phyloP scores from a whole-genome alignment of 2,797 vertebrate genomes.

The Menidia menidia region DNA sequence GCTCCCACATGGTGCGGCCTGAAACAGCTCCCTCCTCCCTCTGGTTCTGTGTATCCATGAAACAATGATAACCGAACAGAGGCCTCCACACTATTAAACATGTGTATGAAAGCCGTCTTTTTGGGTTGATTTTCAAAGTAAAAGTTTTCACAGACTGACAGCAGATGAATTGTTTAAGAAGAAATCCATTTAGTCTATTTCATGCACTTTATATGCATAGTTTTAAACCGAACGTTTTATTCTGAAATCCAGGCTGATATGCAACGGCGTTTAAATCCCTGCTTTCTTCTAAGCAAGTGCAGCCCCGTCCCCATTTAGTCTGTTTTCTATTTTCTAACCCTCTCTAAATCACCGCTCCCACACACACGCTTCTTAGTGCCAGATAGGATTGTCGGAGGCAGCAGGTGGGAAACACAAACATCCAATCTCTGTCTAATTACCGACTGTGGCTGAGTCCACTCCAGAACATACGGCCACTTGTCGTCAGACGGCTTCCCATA shows the following conservation, averaged over 20 bases:
- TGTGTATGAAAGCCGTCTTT: no score
- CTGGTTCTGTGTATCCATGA: not conserved
- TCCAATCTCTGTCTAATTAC: slow-evolving; percentile 58
- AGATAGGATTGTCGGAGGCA: slow-evolving; percentile 55
- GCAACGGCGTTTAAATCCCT: no score
- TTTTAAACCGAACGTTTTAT: no score
- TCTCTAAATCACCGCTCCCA: not conserved
- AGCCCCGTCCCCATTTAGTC: no score
- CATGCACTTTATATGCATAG: no score
- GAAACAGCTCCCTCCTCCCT: slow-evolving; percentile 14
- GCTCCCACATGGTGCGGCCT: slow-evolving; percentile 57
- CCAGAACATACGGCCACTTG: slow-evolving; percentile 39
- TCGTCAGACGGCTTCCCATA: slow-evolving; percentile 17
- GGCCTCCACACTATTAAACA: not conserved
- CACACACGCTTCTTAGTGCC: slow-evolving; percentile 14
- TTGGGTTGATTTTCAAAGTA: no score
- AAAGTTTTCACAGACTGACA: no score
- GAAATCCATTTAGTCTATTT: no score
- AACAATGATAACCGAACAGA: not conserved
- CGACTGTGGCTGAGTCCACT: slow-evolving; percentile 32
- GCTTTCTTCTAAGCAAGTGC: no score
- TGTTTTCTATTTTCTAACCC: not conserved
- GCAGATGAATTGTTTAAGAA: no score
- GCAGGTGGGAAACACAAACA: slow-evolving; percentile 51
- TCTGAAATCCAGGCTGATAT: no score